These are phyloP conservation scores for Diadromus collaris DNA, from an alignment of 2,888 invertebrate genomes.

Conservation along the genomic window DNA sequence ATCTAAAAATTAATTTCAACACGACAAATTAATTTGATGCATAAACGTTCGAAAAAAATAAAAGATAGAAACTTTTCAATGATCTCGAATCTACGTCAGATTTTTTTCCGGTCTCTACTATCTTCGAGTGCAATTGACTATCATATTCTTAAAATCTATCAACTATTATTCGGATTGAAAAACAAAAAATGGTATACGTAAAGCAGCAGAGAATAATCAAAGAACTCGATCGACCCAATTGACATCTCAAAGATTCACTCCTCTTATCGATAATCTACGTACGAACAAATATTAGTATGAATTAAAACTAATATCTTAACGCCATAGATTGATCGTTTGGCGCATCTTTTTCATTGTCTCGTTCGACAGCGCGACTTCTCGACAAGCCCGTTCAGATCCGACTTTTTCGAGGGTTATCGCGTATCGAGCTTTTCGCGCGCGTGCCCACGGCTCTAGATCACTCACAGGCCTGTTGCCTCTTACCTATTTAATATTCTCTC, in stretches of 20 bases:
- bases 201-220: slow-evolving; percentile 13
- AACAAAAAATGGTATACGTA: slow-evolving; percentile 15
- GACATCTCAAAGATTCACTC: slow-evolving; percentile 41
- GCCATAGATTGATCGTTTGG: slow-evolving; percentile 35
- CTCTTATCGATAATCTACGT: slow-evolving; percentile 43
- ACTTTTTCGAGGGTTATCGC: neutral
- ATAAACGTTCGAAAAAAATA: neutral
- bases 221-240: slow-evolving; percentile 33
- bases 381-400: neutral
- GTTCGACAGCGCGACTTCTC: slow-evolving; percentile 1
- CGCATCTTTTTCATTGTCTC: slow-evolving; percentile 21
- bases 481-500: slow-evolving; percentile 51
- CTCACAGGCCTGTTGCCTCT: neutral
- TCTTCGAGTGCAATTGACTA: neutral
- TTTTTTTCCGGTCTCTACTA: neutral
- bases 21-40: neutral
- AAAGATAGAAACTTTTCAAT: neutral
- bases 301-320: slow-evolving; percentile 46
- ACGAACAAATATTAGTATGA: slow-evolving; percentile 55
- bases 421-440: neutral
- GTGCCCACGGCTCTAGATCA: neutral
- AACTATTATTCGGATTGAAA: neutral
- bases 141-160: neutral
- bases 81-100: neutral
- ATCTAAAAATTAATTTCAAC: neutral